phyloP scores from a whole-genome alignment of 1,140 invertebrate genomes.

The Ridgeia piscesae region DNA sequence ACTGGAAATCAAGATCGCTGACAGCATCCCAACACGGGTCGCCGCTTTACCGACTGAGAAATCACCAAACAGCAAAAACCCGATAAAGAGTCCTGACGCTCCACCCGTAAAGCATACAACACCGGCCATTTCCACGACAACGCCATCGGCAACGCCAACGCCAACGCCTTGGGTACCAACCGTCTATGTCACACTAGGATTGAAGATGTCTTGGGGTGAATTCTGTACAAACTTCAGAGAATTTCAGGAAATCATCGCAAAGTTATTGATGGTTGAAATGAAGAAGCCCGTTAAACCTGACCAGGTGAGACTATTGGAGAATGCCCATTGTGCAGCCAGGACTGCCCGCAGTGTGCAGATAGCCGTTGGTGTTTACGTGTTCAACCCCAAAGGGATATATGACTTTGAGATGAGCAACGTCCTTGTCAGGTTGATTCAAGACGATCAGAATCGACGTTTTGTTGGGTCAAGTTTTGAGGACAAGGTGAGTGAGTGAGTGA shows the following conservation, averaged over 20 bases:
- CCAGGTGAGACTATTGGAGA: conserved; percentile 3
- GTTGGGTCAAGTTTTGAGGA: background rate
- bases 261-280: conserved; percentile 11
- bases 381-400: conserved; percentile 26
- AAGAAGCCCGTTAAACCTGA: background rate
- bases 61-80: background rate
- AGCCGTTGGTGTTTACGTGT: conserved; percentile 19
- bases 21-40: background rate
- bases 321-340: background rate
- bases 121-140: background rate
- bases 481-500: too few relatives aligned
- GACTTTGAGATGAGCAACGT: conserved; percentile 33
- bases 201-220: conserved; percentile 43
- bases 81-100: background rate
- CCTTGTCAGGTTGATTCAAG: conserved; percentile 23
- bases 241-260: conserved; percentile 39
- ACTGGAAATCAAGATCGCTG: background rate
- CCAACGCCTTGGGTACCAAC: conserved; percentile 19
- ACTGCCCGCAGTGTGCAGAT: conserved; percentile 26
- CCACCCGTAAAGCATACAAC: background rate
- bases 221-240: conserved; percentile 37
- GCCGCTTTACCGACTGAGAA: background rate
- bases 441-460: conserved; percentile 24
- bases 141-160: background rate
- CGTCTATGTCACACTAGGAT: conserved; percentile 35